Evolutionary conservation across 2,888 invertebrate genomes (phyloP).

Genomic region (Napeogenes inachia): DNA sequence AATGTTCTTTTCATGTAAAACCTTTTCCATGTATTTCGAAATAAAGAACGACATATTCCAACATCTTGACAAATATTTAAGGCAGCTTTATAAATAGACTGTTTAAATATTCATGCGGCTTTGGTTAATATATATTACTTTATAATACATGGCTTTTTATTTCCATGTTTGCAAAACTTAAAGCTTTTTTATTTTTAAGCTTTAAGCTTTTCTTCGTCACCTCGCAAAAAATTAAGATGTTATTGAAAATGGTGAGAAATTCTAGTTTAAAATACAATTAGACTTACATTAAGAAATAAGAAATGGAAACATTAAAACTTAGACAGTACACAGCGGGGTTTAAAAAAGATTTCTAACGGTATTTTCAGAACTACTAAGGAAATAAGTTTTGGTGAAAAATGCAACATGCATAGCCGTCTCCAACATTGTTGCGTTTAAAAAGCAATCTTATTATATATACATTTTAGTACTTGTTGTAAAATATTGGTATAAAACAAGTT

Average conservation of each 20-base stretch:
- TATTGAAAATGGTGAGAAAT: too few relatives aligned
- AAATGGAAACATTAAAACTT: too few relatives aligned
- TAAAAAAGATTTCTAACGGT: not conserved
- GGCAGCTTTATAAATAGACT: constrained; percentile 8
- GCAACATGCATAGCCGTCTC: not conserved
- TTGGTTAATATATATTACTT: not conserved
- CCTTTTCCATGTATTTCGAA: constrained; percentile 19
- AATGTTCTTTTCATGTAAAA: constrained; percentile 22
- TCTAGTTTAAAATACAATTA: too few relatives aligned
- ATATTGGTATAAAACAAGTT: too few relatives aligned
- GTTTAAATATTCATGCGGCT: not conserved
- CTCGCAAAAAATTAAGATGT: too few relatives aligned
- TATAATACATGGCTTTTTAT: not conserved
- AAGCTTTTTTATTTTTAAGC: too few relatives aligned
- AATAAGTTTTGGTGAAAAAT: constrained; percentile 1
- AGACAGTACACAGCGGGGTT: too few relatives aligned
- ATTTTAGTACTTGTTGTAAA: too few relatives aligned
- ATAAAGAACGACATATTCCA: constrained; percentile 15
- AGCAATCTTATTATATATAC: not conserved
- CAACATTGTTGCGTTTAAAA: not conserved
- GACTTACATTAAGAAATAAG: too few relatives aligned
- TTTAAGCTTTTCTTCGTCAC: too few relatives aligned
- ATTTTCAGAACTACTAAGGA: not conserved
- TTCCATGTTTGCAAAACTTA: constrained; percentile 4
- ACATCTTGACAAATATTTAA: constrained; percentile 16